Conservation (phyloP, 2,888 invertebrate genomes). For the Margaritifera margaritifera region DNA sequence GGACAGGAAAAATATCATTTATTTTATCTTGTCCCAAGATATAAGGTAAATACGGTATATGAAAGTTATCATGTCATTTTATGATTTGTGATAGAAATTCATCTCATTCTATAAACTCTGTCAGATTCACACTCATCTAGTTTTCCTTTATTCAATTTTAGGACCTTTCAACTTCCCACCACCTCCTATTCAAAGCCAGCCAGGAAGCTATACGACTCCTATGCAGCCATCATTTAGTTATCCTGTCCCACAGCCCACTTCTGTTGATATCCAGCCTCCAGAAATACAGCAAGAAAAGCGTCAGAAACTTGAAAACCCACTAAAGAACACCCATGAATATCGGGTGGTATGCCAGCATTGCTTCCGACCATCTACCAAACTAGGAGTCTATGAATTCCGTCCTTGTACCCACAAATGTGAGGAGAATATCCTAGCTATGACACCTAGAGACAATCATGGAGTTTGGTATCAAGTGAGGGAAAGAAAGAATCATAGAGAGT, state of each 20-base stretch:
- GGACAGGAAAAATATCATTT: no score
- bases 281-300: slow-evolving; percentile 8
- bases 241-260: background rate
- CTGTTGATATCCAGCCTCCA: background rate
- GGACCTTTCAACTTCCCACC: slow-evolving; percentile 17
- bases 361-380: slow-evolving; percentile 29
- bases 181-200: slow-evolving; percentile 10
- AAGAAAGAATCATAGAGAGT: slow-evolving; percentile 59
- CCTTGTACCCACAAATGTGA: slow-evolving; percentile 52
- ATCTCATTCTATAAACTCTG: no score
- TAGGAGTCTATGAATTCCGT: slow-evolving; percentile 36
- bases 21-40: no score
- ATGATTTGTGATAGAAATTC: no score
- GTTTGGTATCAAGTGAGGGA: slow-evolving; percentile 59
- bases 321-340: slow-evolving; percentile 39
- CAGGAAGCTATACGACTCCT: slow-evolving; percentile 6
- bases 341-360: slow-evolving; percentile 53
- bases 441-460: slow-evolving; percentile 15
- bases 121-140: no score
- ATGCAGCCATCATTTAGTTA: slow-evolving; percentile 4
- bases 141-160: slow-evolving; percentile 1
- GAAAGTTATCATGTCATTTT: no score
- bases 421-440: slow-evolving; percentile 58
- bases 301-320: slow-evolving; percentile 38
- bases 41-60: no score